Evolutionary conservation across 2,797 vertebrate genomes (phyloP), one percentile per base, ranked within the genome.

Genomic region (Ficedula albicollis): DNA sequence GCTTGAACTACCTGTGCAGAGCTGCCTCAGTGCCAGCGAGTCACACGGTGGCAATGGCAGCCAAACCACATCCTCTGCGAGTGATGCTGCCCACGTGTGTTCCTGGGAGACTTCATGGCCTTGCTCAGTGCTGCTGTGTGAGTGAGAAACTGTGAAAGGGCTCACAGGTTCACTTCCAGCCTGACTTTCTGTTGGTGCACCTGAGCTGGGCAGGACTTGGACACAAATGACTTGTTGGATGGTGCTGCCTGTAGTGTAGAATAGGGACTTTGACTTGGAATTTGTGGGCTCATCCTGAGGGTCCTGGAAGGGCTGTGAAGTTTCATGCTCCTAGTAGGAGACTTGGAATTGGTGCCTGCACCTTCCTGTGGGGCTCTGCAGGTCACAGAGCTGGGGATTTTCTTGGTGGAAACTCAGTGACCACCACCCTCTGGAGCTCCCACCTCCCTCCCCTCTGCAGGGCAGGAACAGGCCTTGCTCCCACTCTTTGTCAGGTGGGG

Each of bases 11-110:
- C 56, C 44, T 17, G 3, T 23, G 39, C 51, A 48, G 27, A n/a
- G 75, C 19, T 10, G 49, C 12, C 9, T 21, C 46, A 22, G 75
- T 54, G 74, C 44, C 76, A 66, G 63, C 0, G 3, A 39, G 62
- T 38, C 48, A 12, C 2, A 3, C 0, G 0, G 23, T 10, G 58
- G 41, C 46, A 87, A 43, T 0, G 1, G 2, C 20, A 62, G 82
- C 62, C 2, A 5, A 38, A 29, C 48, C 13, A 5, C 25, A 4
- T 59, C 68, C 73, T 34, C 18, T 26, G 43, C 0, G 0, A 44
- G 56, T 16, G 79, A 8, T 8, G 22, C 54, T 82, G 72, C 54
- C 78, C 21, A 12, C 0, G 1, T 0, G 0, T 5, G 19, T 27
- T 38, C 60, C 49, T 62, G 66, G n/a, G 44, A 75, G 38, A 73